Evolutionary conservation across 2,113 vertebrate species (phyloP), one percentile per base, ranked within the genome.

Genomic region (Brachyhypopomus occidentalis): DNA sequence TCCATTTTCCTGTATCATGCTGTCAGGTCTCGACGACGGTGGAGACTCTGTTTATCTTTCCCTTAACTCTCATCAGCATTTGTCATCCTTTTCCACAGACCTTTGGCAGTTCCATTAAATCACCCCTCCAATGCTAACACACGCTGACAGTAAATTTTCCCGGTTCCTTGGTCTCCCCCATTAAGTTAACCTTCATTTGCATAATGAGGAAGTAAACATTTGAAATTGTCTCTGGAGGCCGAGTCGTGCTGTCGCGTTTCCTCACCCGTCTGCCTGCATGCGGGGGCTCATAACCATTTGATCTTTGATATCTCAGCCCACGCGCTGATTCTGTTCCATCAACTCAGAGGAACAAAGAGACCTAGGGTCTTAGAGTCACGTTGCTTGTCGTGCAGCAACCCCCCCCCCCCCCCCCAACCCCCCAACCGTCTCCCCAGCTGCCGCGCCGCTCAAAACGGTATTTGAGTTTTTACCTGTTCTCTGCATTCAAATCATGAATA

Each of bases 71-170:
- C 74, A 80, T 83, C 80, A 84, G 82, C 72, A 81, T 78, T 78
- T 90, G 90, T 91, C 89, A 90, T 87, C 84, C 86, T 84, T 87
- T 86, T 90, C 84, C 88, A 86, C 70, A 77, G 89, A 86, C 85
- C 84, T 82, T 84, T 92, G 91, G 90, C 90, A 92, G 81, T 89
- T 91, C 91, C 91, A 92, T 92, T 92, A 92, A 93, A 92, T 90
- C 89, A 87, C 86, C 66, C 85, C 86, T 71, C 87, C 85, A 85
- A 77, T 86, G 81, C 87, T 90, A 90, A 91, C 89, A 88, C 81
- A 84, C 86, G 79, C 85, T 90, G 92, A 90, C 90, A 92, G 87
- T 88, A 89, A 86, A 84, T 87, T 83, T 81, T 60, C 36, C 20
- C 19, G 38, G 66, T 87, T 78, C 86, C 80, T 89, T 93, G 89